Percentiles rank a stretch among this genome's conserved stretches.
phyloP scores from a whole-genome alignment of 2,797 vertebrate species.

The Cyclopterus lumpus region DNA sequence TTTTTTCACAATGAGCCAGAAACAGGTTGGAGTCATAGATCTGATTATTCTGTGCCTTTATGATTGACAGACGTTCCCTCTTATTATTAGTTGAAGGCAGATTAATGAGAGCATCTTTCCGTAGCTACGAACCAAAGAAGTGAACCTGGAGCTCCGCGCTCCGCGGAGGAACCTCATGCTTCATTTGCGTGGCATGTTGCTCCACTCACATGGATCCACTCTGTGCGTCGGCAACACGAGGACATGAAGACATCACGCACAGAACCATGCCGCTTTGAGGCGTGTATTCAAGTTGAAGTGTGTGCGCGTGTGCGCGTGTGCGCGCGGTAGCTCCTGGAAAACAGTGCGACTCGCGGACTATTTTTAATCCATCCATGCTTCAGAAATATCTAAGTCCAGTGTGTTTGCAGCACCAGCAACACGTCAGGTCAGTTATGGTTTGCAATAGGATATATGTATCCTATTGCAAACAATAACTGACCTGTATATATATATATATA shows the following conservation, averaged over 20 bases:
- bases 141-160: background rate
- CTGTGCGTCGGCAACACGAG: background rate
- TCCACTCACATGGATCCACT: background rate
- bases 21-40: background rate
- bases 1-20: background rate
- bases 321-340: background rate
- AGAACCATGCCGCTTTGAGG: background rate
- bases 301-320: too few relatives aligned
- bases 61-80: background rate
- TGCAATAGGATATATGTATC: too few relatives aligned
- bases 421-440: background rate
- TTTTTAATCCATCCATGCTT: background rate
- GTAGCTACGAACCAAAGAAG: background rate
- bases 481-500: background rate
- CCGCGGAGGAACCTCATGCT: too few relatives aligned
- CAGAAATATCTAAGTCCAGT: background rate
- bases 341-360: background rate
- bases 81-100: background rate
- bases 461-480: too few relatives aligned
- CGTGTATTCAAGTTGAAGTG: background rate
- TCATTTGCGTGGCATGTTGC: background rate
- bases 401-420: background rate
- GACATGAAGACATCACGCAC: background rate
- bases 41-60: background rate
- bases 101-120: background rate